Evolutionary conservation across 2,888 invertebrate species (phyloP).

Genomic region (Eupeodes luniger): DNA sequence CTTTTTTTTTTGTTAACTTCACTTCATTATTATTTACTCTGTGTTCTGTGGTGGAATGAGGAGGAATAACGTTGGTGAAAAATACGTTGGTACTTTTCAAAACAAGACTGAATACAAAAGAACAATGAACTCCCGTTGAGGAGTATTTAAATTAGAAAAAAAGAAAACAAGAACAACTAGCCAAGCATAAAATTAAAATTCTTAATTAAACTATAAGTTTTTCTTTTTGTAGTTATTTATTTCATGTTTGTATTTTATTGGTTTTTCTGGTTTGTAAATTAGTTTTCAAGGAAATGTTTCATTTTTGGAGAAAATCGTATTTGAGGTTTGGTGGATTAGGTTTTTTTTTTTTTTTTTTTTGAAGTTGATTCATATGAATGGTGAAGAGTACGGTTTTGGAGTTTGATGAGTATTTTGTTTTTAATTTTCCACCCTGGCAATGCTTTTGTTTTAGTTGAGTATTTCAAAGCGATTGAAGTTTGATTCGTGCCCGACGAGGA

Average conservation of each 20-base stretch:
- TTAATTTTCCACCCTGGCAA: not conserved
- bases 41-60: not conserved
- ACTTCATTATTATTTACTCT: not conserved
- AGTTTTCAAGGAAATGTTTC: not conserved
- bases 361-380: not conserved
- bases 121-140: not conserved
- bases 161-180: slow-evolving; percentile 34
- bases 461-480: too few species aligned
- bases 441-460: too few species aligned
- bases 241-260: slow-evolving; percentile 31
- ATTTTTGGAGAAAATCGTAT: not conserved
- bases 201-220: slow-evolving; percentile 76
- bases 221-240: not conserved
- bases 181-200: slow-evolving; percentile 77
- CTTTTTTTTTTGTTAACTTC: not conserved
- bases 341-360: not conserved
- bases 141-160: slow-evolving; percentile 40
- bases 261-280: slow-evolving; percentile 19
- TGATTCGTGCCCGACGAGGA: not conserved
- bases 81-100: not conserved
- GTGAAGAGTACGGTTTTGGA: not conserved
- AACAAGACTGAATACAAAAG: slow-evolving; percentile 6
- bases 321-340: not conserved
- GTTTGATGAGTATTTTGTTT: not conserved
- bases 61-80: not conserved